These are phyloP conservation scores for Ctenochaetus hawaiiensis DNA, from an alignment of 2,797 vertebrate species.

Conservation along the genomic window DNA sequence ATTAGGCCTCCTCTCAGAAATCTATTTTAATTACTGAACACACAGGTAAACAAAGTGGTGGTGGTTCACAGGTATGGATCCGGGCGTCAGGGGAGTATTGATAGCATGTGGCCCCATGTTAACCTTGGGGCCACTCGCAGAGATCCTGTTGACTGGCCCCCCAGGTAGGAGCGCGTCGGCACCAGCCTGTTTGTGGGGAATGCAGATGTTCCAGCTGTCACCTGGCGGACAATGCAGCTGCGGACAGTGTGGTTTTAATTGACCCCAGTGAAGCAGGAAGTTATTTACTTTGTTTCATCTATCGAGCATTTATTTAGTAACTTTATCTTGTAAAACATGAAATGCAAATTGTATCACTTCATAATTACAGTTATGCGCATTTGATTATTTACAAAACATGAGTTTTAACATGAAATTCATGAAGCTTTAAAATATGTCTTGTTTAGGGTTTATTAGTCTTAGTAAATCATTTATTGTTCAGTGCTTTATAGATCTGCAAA, in stretches of 20 bases:
- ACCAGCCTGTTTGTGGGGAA: slow-evolving; percentile 29
- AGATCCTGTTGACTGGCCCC: slow-evolving; percentile 53
- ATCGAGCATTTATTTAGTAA: too few relatives aligned
- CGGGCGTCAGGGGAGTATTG: slow-evolving; percentile 70
- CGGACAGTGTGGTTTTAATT: not conserved
- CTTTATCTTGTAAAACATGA: not conserved
- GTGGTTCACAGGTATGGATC: slow-evolving; percentile 75
- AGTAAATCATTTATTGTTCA: not conserved
- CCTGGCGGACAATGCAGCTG: slow-evolving; percentile 4
- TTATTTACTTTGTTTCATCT: too few relatives aligned
- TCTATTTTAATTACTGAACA: slow-evolving; percentile 85
- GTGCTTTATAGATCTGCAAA: not conserved
- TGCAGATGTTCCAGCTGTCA: slow-evolving; percentile 33
- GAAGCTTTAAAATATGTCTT: not conserved
- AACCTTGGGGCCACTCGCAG: slow-evolving; percentile 60
- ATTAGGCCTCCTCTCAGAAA: slow-evolving; percentile 78
- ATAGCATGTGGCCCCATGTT: slow-evolving; percentile 73
- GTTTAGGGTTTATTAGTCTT: not conserved
- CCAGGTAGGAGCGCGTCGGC: slow-evolving; percentile 36
- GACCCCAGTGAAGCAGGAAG: not conserved
- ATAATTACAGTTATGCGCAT: too few relatives aligned
- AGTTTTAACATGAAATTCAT: not conserved
- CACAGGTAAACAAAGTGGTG: slow-evolving; percentile 82
- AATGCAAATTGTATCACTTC: not conserved
- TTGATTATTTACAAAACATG: not conserved